Base-by-base conservation (phyloP, 2,888 invertebrate genomes). In the Smittia aterrima region DNA sequence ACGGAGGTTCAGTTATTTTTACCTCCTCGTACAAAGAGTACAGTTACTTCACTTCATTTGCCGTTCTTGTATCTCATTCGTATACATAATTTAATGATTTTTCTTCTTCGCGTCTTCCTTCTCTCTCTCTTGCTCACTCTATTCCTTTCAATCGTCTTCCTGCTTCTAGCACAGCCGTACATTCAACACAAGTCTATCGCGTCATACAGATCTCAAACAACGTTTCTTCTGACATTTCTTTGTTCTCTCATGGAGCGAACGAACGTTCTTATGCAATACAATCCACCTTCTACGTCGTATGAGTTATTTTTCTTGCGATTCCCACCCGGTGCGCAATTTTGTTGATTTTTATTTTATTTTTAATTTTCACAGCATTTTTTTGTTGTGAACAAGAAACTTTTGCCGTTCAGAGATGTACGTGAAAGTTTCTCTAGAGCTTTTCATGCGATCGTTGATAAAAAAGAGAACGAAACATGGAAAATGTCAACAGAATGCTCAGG, bases 1-100 rank as follows among this genome's bases (percentile, higher is more conserved):
- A 70, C 70, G 70, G 70, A 27, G 47, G 47, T 47, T 68, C 68
- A 22, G 68, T 47, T 68, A 41, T 20, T 27, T 70, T 41, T 58
- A 20, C 58, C 22, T 18, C 18, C 22, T 18, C 58, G 22, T 58
- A 70, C 70, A 70, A 70, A 70, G 25, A 41, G 32, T 70, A 70
- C 70, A 53, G 70, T 70, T 70, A 70, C 27, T 67, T 22, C 22
- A 20, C 20, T 58, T 58, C 58, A 11, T 9, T 20, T 22, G 3
- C 18, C 20, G 9, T 22, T 58, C 22, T 58, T 9, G 16, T 20
- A 58, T 58, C 16, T 58, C 9, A 47, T 47, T 47, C 47, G 47
- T 47, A 38, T 38, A 47, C 47, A 47, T 47, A 47, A 47, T 58
- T 58, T 20, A 58, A 58, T 58, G 20, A 20, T 58, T 58, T 22